Percentiles rank a stretch among this genome's conserved stretches.
Conservation (phyloP, 2,888 invertebrate genomes). For the Sphinx pinastri region DNA sequence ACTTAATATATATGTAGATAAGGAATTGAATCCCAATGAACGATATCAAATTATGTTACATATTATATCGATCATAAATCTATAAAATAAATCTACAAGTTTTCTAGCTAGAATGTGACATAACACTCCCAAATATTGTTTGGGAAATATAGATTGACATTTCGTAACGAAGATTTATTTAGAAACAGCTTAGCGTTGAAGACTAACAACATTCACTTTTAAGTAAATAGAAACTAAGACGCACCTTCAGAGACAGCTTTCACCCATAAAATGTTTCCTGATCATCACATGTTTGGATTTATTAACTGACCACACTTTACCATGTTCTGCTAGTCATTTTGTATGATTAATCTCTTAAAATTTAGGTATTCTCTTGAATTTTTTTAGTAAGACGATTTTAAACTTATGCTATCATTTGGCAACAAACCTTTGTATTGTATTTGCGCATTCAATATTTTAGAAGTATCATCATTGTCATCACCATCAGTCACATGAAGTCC, state of each 20-base stretch:
- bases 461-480: too few species aligned
- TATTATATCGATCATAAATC: too few species aligned
- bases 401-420: too few species aligned
- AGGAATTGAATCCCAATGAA: too few species aligned
- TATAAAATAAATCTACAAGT: not conserved
- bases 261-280: slow-evolving; percentile 12
- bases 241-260: slow-evolving; percentile 7
- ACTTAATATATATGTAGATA: too few species aligned
- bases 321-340: not conserved
- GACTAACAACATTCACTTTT: slow-evolving; percentile 8
- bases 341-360: not conserved
- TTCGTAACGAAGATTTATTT: not conserved
- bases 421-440: too few species aligned
- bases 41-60: too few species aligned
- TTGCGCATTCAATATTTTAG: too few species aligned
- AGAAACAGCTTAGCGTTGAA: not conserved
- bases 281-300: not conserved
- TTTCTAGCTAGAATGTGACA: not conserved
- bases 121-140: not conserved
- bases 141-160: not conserved
- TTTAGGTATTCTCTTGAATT: too few species aligned
- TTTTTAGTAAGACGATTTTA: too few species aligned
- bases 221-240: slow-evolving; percentile 13
- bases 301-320: not conserved
- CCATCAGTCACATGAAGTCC: too few species aligned